These are phyloP conservation scores for Leucophenga montana DNA, from an alignment of 2,888 invertebrate genomes.

Conservation along the genomic window DNA sequence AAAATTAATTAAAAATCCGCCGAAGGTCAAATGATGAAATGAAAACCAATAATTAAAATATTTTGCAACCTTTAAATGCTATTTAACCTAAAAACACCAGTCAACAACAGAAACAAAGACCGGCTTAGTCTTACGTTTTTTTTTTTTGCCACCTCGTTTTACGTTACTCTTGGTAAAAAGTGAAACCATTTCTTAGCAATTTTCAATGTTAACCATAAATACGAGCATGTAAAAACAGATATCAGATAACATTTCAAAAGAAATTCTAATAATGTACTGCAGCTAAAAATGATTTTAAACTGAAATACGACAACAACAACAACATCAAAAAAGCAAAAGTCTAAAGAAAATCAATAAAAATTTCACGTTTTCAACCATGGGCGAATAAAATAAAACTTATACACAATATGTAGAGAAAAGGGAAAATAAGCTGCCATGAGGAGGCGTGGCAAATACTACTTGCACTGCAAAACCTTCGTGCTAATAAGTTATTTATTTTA, in stretches of 20 bases:
- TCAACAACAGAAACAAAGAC: neutral
- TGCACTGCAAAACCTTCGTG: conserved; percentile 53
- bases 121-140: neutral
- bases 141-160: neutral
- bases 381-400: conserved; percentile 25
- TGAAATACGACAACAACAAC: too few species aligned
- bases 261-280: conserved; percentile 19
- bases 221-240: neutral
- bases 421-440: conserved; percentile 41
- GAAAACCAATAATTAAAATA: conserved; percentile 6
- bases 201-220: conserved; percentile 3
- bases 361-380: conserved; percentile 34
- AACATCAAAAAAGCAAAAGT: conserved; percentile 34
- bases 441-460: neutral
- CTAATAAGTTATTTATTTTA: conserved; percentile 61
- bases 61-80: neutral
- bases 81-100: conserved; percentile 3
- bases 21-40: conserved; percentile 20
- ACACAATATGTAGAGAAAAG: too few species aligned
- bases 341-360: conserved; percentile 42
- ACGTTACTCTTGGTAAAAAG: neutral
- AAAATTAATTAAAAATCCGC: neutral
- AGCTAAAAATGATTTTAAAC: conserved; percentile 45
- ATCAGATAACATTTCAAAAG: too few species aligned
- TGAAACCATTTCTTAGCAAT: conserved; percentile 2